Base-by-base conservation (phyloP, 37 sponge, comb jelly and placozoan genomes). In the Theonella swinhoei region DNA sequence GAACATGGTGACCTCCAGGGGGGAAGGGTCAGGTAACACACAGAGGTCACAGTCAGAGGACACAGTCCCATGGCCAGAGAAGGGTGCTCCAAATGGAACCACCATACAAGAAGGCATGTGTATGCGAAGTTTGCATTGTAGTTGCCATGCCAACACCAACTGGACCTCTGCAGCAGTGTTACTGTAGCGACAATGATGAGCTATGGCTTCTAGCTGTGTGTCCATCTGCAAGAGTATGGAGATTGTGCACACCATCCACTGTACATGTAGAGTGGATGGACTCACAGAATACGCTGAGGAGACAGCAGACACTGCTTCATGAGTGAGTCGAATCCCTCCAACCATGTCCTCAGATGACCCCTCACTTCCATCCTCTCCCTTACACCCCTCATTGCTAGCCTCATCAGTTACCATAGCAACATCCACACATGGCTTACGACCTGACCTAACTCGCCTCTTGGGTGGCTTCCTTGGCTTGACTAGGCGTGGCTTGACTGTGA, bases 21-120 rank as follows among this genome's bases (percentile, higher is more conserved):
- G 39, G 26, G 85, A 36, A 22, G 70, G 70, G 17, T 90, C 66
- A 2, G 82, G 76, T 11, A 90, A n/a, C 29, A 90, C 70, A 32
- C 67, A 80, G 61, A 85, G 19, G 39, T 90, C 90, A 76, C 77
- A 72, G 76, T 90, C 90, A 2, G 90, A 90, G 24, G 80, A 79
- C 30, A 42, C 32, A 38, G 86, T 81, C 14, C 76, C 86, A 4
- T 41, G 77, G 2, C 90, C 82, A n/a, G 90, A 78, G 42, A 90
- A 60, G 59, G 62, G 42, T 11, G 90, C 65, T 1, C 90, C 90
- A 76, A 85, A 90, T n/a, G 86, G 90, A 32, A 85, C 30, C 7
- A 90, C 42, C 0, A 80, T 34, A 25, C 82, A 80, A 19, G n/a
- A 28, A 8, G 90, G 90, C 38, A 90, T 69, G 8, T 17, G 19